These are phyloP conservation scores for Nannobrachium achirus DNA, from an alignment of 2,113 vertebrate species.

Conservation along the genomic window DNA sequence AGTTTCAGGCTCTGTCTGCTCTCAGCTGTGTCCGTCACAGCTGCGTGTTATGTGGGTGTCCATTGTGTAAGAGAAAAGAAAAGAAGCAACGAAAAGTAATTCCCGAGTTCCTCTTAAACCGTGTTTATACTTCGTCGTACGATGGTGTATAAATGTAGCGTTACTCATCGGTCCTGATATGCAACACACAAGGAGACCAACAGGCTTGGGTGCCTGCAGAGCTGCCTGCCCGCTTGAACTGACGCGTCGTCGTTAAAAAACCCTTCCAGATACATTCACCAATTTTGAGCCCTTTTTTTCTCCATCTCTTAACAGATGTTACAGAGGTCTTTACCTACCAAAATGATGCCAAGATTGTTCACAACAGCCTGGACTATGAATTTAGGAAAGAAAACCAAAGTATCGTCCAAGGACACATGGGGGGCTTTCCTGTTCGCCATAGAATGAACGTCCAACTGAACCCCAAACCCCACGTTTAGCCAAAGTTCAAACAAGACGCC, in stretches of 20 bases:
- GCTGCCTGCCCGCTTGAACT: not conserved
- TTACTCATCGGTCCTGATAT: too few relatives aligned
- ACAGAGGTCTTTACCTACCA: too few relatives aligned
- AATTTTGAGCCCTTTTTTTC: not conserved
- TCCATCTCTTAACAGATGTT: too few relatives aligned
- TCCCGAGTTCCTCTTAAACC: not conserved
- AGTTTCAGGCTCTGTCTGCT: conserved; percentile 24
- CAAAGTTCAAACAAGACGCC: too few relatives aligned
- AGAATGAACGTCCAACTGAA: too few relatives aligned
- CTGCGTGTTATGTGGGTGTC: conserved; percentile 11
- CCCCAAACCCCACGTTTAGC: too few relatives aligned
- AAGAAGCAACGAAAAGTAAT: not conserved
- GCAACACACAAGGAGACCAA: not conserved
- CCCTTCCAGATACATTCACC: conserved; percentile 28
- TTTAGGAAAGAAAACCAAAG: too few relatives aligned
- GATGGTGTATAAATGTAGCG: not conserved
- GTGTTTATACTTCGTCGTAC: too few relatives aligned
- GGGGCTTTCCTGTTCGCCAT: too few relatives aligned
- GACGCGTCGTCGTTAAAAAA: not conserved
- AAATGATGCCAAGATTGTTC: too few relatives aligned
- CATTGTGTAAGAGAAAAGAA: not conserved
- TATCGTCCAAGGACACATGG: too few relatives aligned
- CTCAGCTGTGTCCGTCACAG: not conserved
- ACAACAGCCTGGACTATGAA: too few relatives aligned
- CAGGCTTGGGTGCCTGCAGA: conserved; percentile 5